Percentiles rank a stretch among this genome's conserved stretches.
Evolutionary conservation across 1,140 invertebrate genomes (phyloP).

Genomic region (Zaprionus kolodkinae): DNA sequence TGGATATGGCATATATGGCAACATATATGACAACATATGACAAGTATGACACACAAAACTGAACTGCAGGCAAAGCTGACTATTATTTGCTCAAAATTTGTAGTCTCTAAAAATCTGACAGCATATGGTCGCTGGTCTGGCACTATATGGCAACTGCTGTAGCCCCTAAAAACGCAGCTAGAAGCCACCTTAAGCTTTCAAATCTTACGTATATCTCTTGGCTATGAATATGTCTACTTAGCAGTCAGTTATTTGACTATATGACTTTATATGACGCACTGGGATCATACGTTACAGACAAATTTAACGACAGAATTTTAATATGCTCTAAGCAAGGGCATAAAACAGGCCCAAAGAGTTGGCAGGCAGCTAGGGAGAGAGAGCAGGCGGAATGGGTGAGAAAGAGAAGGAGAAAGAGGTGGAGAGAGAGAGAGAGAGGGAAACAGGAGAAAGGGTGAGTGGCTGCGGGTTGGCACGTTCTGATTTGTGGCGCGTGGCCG

Average conservation of each 20-base stretch:
- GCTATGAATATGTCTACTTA: neutral
- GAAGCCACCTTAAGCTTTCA: neutral
- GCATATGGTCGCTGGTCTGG: neutral
- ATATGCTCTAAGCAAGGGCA: slow-evolving; percentile 9
- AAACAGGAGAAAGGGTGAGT: neutral
- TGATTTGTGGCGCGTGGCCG: slow-evolving; percentile 44
- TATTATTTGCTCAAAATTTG: neutral
- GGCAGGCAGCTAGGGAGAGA: neutral
- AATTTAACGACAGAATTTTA: slow-evolving; percentile 5
- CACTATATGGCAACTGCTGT: neutral
- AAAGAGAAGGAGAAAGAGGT: neutral
- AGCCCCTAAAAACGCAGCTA: neutral
- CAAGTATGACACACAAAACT: neutral
- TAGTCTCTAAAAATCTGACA: neutral
- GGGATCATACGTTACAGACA: neutral
- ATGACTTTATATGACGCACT: slow-evolving; percentile 7
- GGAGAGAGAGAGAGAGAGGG: neutral
- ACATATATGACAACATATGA: neutral
- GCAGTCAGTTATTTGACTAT: neutral
- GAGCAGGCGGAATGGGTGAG: neutral
- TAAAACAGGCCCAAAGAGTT: slow-evolving; percentile 31
- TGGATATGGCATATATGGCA: neutral
- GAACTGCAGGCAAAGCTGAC: neutral
- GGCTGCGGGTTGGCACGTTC: slow-evolving; percentile 9
- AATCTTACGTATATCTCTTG: too few relatives aligned